Evolutionary conservation across 2,888 invertebrate species (phyloP).

Genomic region (Archips xylosteana): DNA sequence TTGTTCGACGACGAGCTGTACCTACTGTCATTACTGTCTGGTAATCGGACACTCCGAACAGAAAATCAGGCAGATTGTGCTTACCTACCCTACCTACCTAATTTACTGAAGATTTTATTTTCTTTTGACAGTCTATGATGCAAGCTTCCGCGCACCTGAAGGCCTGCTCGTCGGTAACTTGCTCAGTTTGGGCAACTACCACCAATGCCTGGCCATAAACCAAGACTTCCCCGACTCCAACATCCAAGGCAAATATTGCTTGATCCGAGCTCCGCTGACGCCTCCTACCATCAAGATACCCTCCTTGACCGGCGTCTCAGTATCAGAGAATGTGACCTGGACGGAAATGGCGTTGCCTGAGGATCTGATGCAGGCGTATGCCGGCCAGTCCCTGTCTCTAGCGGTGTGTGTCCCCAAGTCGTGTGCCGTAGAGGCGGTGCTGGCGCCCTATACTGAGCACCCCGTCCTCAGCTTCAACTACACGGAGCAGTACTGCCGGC

Average conservation of each 20-base stretch:
- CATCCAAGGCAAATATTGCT: conserved; percentile 1
- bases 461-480: conserved; percentile 1
- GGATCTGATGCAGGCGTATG: neutral
- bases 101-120: too few species aligned
- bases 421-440: neutral
- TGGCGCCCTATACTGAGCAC: conserved; percentile 9
- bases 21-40: too few species aligned
- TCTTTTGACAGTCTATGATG: neutral
- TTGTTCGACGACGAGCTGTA: neutral
- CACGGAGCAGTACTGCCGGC: conserved; percentile 12
- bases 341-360: neutral
- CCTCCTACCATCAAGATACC: conserved; percentile 1
- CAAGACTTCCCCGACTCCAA: conserved; percentile 1
- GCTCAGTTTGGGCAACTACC: conserved; percentile 8
- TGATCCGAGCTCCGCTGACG: neutral
- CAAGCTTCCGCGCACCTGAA: neutral
- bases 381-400: neutral
- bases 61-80: too few species aligned
- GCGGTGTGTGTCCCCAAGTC: conserved; percentile 6
- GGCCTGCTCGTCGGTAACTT: neutral
- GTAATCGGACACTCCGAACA: too few species aligned
- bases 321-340: neutral
- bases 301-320: neutral
- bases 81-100: too few species aligned
- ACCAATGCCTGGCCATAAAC: conserved; percentile 8